Conservation (phyloP, 2,888 invertebrate species). For the Caenorhabditis becei region DNA sequence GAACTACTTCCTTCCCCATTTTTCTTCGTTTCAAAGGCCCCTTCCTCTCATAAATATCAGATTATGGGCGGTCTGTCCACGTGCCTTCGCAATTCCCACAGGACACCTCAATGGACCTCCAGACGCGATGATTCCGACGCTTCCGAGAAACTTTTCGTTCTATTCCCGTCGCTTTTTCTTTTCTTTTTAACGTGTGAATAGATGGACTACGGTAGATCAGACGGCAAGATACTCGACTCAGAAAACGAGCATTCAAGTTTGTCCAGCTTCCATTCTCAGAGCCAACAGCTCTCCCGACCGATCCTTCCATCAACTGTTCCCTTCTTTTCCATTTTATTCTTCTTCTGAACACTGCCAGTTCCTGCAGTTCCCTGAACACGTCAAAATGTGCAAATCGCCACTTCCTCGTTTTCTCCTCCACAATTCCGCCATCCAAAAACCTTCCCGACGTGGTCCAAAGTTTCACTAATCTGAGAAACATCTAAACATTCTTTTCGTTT, state of each 20-base stretch:
- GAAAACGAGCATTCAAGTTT: too few relatives aligned
- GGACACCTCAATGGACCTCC: constrained; percentile 45
- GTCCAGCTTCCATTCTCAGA: too few relatives aligned
- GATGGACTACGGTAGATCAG: constrained; percentile 2
- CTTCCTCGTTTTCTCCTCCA: constrained; percentile 3
- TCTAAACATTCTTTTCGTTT: constrained; percentile 20
- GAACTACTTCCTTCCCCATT: constrained; percentile 19
- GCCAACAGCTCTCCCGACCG: too few relatives aligned
- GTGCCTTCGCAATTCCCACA: constrained; percentile 32
- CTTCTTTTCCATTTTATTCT: too few relatives aligned
- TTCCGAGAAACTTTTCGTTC: constrained; percentile 16
- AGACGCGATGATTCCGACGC: too few relatives aligned
- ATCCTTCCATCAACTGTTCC: too few relatives aligned
- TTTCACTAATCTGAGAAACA: constrained; percentile 49
- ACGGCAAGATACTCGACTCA: not conserved
- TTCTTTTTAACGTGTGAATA: constrained; percentile 9
- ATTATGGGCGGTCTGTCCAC: constrained; percentile 29
- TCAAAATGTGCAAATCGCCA: not conserved
- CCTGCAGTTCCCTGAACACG: too few relatives aligned
- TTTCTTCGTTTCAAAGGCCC: constrained; percentile 20
- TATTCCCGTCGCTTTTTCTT: not conserved
- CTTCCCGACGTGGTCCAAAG: constrained; percentile 35
- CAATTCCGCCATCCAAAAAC: too few relatives aligned
- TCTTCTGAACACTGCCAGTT: too few relatives aligned
- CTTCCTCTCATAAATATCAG: constrained; percentile 47